Conservation (phyloP, 2,888 invertebrate genomes). For the Notodonta dromedarius region DNA sequence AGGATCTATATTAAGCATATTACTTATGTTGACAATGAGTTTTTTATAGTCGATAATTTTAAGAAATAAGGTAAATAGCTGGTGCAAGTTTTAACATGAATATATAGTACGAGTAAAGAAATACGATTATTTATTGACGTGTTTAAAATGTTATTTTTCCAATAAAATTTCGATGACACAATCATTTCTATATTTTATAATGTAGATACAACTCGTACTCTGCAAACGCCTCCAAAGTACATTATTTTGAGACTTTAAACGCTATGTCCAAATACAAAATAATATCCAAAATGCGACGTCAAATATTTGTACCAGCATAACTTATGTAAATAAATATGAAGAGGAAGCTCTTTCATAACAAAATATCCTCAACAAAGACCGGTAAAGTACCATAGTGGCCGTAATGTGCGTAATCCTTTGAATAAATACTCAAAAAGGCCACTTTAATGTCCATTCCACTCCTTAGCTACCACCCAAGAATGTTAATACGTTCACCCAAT, state of each 20-base stretch:
- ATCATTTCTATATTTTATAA: too few species aligned
- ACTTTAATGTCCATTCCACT: conserved; percentile 51
- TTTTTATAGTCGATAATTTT: conserved; percentile 1
- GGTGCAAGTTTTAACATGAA: background rate
- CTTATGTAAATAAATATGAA: conserved; percentile 36
- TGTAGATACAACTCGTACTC: too few species aligned
- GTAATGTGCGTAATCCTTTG: conserved; percentile 76
- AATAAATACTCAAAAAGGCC: conserved; percentile 66
- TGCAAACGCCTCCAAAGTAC: too few species aligned
- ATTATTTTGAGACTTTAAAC: too few species aligned
- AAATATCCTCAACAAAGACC: conserved; percentile 57
- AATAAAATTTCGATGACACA: too few species aligned
- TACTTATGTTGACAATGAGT: conserved; percentile 8
- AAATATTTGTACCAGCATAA: conserved; percentile 33
- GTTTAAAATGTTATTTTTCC: too few species aligned
- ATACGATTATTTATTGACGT: too few species aligned
- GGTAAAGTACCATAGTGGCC: conserved; percentile 43
- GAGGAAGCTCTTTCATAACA: conserved; percentile 50
- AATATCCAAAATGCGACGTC: background rate
- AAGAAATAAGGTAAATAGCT: background rate
- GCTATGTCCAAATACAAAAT: background rate
- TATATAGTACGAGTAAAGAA: background rate
- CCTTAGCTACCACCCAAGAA: conserved; percentile 64
- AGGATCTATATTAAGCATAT: conserved; percentile 30
- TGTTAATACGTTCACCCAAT: conserved; percentile 45